These are phyloP conservation scores for Sisyra terminalis DNA, from an alignment of 2,888 invertebrate genomes.

Conservation along the genomic window DNA sequence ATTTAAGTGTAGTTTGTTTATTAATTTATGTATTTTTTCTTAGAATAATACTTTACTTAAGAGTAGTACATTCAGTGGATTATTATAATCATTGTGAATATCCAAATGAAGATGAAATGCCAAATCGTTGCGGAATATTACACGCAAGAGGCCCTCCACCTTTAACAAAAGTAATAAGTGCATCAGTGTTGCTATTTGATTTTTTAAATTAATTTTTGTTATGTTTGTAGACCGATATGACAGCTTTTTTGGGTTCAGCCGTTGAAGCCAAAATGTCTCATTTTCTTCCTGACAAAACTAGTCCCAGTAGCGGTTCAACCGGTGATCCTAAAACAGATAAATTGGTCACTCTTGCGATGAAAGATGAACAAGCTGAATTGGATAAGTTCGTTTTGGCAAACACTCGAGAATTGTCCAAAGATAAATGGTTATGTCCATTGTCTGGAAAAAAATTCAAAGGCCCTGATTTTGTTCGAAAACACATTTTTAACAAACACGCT, in stretches of 20 bases:
- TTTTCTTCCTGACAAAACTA: constrained; percentile 64
- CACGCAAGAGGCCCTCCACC: constrained; percentile 88
- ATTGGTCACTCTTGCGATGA: constrained; percentile 22
- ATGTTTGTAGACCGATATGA: constrained; percentile 39
- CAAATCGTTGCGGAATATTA: constrained; percentile 95
- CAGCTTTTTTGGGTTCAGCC: constrained; percentile 57
- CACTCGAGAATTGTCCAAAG: constrained; percentile 91
- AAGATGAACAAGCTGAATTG: constrained; percentile 51
- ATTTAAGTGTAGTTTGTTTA: constrained; percentile 3
- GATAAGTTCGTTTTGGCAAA: constrained; percentile 93
- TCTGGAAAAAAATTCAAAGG: constrained; percentile 99
- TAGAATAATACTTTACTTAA: constrained; percentile 77
- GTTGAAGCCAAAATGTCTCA: constrained; percentile 86
- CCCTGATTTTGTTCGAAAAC: constrained; percentile 96
- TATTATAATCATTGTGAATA: constrained; percentile 99
- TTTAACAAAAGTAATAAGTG: constrained; percentile 48
- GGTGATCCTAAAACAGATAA: constrained; percentile 24
- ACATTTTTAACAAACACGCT: constrained; percentile 92
- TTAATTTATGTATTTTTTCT: constrained; percentile 8
- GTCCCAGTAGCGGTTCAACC: constrained; percentile 48
- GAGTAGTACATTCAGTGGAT: constrained; percentile 96
- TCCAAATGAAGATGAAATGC: constrained; percentile 99
- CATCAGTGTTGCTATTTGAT: neutral
- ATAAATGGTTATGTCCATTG: constrained; percentile 96
- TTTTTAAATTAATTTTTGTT: constrained; percentile 3